These are phyloP conservation scores for Liparis tanakae DNA, from an alignment of 2,797 vertebrate species.

Conservation along the genomic window DNA sequence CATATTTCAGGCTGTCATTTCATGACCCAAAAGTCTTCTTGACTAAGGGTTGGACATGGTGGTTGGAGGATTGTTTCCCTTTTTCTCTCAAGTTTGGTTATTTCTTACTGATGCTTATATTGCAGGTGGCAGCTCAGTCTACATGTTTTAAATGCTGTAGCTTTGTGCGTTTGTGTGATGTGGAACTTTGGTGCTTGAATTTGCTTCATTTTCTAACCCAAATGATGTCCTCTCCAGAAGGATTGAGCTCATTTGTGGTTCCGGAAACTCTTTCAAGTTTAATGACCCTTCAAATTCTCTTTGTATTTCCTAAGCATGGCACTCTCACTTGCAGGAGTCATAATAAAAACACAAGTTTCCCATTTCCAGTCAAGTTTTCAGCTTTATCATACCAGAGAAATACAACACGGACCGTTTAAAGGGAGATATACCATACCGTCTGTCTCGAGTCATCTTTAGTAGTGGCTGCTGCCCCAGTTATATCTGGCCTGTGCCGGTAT, in stretches of 20 bases:
- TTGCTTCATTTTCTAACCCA: slow-evolving; percentile 31
- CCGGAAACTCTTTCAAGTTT: slow-evolving; percentile 60
- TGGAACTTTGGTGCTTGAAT: slow-evolving; percentile 26
- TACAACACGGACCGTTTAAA: slow-evolving; percentile 7
- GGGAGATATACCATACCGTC: slow-evolving; percentile 8
- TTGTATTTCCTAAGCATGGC: slow-evolving; percentile 36
- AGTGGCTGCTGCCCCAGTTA: slow-evolving; percentile 33
- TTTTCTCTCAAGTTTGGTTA: neutral
- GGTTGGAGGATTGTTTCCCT: neutral
- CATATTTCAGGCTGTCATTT: neutral
- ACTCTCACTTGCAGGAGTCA: slow-evolving; percentile 26
- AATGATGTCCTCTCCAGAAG: slow-evolving; percentile 27
- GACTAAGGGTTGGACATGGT: neutral
- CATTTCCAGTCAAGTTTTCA: slow-evolving; percentile 20
- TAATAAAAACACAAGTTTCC: slow-evolving; percentile 30
- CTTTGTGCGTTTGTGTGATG: neutral
- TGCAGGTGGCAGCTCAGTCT: neutral
- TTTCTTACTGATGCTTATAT: no score
- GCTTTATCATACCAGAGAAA: slow-evolving; percentile 19
- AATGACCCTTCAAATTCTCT: slow-evolving; percentile 47
- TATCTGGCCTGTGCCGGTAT: slow-evolving; percentile 33
- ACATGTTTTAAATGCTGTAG: neutral
- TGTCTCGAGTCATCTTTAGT: slow-evolving; percentile 51
- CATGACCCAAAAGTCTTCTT: neutral
- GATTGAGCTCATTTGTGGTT: slow-evolving; percentile 49